Percentiles rank a stretch among this genome's conserved stretches.
Evolutionary conservation across 2,113 vertebrate genomes (phyloP).

Genomic region (Corythornis vintsioides): DNA sequence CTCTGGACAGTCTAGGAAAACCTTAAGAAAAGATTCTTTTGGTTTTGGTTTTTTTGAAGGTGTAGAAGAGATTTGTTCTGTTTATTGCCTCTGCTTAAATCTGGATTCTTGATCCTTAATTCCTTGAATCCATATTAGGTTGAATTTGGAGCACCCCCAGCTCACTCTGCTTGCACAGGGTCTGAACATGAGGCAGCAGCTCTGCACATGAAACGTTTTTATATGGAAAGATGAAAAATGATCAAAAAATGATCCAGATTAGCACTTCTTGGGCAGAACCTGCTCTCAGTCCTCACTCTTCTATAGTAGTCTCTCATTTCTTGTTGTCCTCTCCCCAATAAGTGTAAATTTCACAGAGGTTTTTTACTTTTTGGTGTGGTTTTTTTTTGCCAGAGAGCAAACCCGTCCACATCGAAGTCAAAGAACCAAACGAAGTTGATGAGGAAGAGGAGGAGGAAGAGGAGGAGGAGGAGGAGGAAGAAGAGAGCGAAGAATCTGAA

Average conservation of each 20-base stretch:
- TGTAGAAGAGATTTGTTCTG: neutral
- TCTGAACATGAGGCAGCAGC: neutral
- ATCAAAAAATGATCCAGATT: neutral
- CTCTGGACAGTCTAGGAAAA: neutral
- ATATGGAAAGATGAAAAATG: neutral
- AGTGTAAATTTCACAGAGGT: neutral
- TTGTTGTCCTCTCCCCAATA: neutral
- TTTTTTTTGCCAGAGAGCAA: slow-evolving; percentile 81
- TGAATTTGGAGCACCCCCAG: neutral
- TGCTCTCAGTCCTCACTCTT: neutral
- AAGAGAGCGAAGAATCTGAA: slow-evolving; percentile 78
- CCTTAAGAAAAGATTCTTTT: neutral
- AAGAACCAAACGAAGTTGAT: slow-evolving; percentile 78
- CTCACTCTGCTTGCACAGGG: neutral
- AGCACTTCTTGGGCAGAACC: neutral
- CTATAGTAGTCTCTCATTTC: neutral
- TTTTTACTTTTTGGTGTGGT: neutral
- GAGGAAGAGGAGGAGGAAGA: slow-evolving; percentile 74
- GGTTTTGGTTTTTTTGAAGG: neutral
- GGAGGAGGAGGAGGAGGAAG: slow-evolving; percentile 78
- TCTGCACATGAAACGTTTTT: neutral
- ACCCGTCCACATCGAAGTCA: slow-evolving; percentile 93
- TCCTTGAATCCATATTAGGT: neutral
- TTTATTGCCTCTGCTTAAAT: neutral
- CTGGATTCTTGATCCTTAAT: neutral